phyloP scores from a whole-genome alignment of 2,888 invertebrate genomes.

The Sialis lutaria region DNA sequence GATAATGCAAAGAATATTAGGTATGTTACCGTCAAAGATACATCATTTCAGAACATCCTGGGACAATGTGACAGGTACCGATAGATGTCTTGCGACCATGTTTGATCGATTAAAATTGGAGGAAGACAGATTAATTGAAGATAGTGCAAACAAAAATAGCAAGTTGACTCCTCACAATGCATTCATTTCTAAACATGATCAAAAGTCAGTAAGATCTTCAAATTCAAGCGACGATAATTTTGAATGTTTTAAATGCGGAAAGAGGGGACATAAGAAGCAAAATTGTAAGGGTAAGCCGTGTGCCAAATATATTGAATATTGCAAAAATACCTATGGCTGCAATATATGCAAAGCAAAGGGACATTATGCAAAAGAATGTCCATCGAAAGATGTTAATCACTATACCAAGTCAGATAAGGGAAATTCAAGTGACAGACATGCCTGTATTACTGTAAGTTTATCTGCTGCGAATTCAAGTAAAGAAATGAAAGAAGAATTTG shows the following conservation, averaged over 20 bases:
- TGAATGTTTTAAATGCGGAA: slow-evolving; percentile 11
- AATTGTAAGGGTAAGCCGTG: slow-evolving; percentile 12
- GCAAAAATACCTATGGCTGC: slow-evolving; percentile 14
- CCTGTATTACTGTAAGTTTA: slow-evolving; percentile 6
- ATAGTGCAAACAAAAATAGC: no score
- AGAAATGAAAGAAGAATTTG: slow-evolving; percentile 1
- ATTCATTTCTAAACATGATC: no score
- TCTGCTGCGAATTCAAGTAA: slow-evolving; percentile 7
- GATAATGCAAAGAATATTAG: slow-evolving; percentile 8
- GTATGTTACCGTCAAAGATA: slow-evolving; percentile 1
- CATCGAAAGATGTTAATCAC: no score
- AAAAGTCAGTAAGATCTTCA: neutral
- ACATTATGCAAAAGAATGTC: slow-evolving; percentile 14
- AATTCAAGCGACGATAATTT: no score
- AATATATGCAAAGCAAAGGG: slow-evolving; percentile 14
- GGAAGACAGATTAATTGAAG: neutral
- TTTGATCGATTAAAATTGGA: neutral
- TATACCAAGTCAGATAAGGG: no score
- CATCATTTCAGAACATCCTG: neutral
- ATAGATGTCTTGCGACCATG: neutral
- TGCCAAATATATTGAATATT: slow-evolving; percentile 12
- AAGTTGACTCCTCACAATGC: neutral
- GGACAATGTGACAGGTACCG: neutral
- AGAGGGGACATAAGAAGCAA: slow-evolving; percentile 11
- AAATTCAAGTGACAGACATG: no score